phyloP scores from a whole-genome alignment of 2,888 invertebrate genomes.

The Ommatoiulus sabulosus region DNA sequence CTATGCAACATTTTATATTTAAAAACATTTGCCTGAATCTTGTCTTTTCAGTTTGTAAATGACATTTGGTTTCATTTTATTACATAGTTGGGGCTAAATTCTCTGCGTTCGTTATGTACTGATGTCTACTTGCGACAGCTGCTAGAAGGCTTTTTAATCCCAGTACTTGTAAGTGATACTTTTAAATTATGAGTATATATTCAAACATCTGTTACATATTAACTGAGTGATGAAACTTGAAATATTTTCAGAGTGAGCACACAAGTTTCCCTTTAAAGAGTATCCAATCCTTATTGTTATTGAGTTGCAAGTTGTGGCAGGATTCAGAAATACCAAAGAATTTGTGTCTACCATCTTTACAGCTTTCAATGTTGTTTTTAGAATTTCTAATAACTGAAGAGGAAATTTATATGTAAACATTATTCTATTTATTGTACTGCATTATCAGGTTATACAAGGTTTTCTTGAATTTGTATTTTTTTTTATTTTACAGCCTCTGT shows the following conservation, averaged over 20 bases:
- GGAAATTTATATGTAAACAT: not conserved
- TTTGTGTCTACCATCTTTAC: not conserved
- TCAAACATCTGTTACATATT: not conserved
- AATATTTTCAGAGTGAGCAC: not conserved
- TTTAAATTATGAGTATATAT: not conserved
- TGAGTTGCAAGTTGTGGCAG: not conserved
- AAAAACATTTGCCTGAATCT: not conserved
- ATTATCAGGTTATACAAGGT: not conserved
- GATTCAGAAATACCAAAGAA: not conserved
- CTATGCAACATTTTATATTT: too few relatives aligned
- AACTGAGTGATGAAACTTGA: not conserved
- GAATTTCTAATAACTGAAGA: conserved; percentile 11
- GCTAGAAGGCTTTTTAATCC: not conserved
- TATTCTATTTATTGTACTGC: not conserved
- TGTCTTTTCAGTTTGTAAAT: not conserved
- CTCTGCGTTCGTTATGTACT: not conserved
- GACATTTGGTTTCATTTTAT: not conserved
- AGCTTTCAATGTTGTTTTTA: not conserved
- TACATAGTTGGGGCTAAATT: not conserved
- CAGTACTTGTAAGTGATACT: not conserved
- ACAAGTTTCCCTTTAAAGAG: not conserved
- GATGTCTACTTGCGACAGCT: not conserved
- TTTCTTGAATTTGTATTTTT: not conserved
- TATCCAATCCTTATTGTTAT: not conserved
- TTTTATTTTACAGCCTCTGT: not conserved